Evolutionary conservation across 2,888 invertebrate genomes (phyloP), one percentile per base, ranked within the genome.

Genomic region (Volucella zonaria): DNA sequence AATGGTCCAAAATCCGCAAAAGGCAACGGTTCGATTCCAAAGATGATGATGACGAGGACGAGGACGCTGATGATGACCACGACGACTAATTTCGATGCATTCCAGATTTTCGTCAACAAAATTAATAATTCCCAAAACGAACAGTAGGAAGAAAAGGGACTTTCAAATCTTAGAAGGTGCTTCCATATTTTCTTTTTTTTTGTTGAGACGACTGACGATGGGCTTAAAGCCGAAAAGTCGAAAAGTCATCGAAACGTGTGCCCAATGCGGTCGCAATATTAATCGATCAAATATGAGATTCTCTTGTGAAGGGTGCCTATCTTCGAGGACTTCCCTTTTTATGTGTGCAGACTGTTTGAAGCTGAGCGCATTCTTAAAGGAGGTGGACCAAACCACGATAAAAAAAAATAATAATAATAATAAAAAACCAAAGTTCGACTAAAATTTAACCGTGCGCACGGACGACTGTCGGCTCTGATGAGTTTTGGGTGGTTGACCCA

Each of bases 271-370:
- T 61, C 66, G 81, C 73, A 85, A 87, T 87, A 86, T 76, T 77
- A 85, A 83, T 75, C 77, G 86, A 81, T 80, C 76, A 86, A 86
- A 86, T 86, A 80, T 67, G 85, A 87, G 87, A 86, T 87, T 87
- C 87, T 82, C 87, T 87, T 87, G 83, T 87, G 87, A 87, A 87
- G 86, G 87, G 87, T 86, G 31, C 83, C 83, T 83, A 83, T 87
- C 81, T 56, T 51, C 68, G 61, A 61, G 52, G 54, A 82, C 73
- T 78, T 68, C 78, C 62, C 79, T 83, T 74, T 77, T 77, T 74
- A 42, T 51, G 45, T 8, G 23, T 31, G 31, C 6, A 6, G 52
- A 70, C 54, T 68, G 52, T 38, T 51, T 66, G 64, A 58, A 56
- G 42, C 43, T 70, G 75, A 58, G 14, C 43, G 15, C 40, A 47